Percentiles rank a stretch among this genome's conserved stretches.
These are phyloP conservation scores for Crenichthys baileyi DNA, from an alignment of 2,797 vertebrate species.

Conservation along the genomic window DNA sequence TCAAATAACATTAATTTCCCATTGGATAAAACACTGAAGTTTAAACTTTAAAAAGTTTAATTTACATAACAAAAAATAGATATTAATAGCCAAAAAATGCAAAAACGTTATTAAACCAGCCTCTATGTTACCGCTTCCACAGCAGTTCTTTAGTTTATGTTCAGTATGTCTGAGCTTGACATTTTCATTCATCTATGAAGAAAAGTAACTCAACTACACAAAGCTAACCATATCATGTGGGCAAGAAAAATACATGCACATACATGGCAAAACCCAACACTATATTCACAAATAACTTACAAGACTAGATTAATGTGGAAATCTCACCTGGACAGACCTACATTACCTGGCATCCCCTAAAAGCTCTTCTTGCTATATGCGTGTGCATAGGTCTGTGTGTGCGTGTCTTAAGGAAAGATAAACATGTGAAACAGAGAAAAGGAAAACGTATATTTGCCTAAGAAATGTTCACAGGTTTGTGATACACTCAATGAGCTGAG, in stretches of 20 bases:
- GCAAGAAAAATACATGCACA: neutral
- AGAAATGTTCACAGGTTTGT: constrained; percentile 13
- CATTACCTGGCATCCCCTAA: constrained; percentile 52
- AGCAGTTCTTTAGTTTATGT: neutral
- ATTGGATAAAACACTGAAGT: neutral
- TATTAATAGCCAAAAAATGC: neutral
- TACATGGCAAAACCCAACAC: neutral
- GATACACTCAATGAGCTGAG: constrained; percentile 59
- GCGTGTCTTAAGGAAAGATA: constrained; percentile 10
- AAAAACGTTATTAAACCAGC: neutral
- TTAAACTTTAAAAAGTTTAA: neutral
- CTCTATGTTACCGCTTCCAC: neutral
- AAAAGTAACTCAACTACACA: neutral
- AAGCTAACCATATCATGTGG: neutral
- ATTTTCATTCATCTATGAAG: constrained; percentile 10
- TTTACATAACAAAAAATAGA: too few species aligned
- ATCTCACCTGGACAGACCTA: constrained; percentile 47
- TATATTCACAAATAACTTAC: constrained; percentile 44
- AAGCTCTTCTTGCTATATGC: constrained; percentile 28
- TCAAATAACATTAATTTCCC: neutral
- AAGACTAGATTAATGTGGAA: constrained; percentile 46
- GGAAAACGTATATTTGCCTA: constrained; percentile 19
- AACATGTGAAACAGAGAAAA: constrained; percentile 13
- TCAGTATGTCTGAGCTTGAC: neutral
- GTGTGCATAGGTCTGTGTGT: constrained; percentile 5